These are phyloP conservation scores for Acanthiza pusilla DNA, from an alignment of 2,797 vertebrate genomes.

Conservation along the genomic window DNA sequence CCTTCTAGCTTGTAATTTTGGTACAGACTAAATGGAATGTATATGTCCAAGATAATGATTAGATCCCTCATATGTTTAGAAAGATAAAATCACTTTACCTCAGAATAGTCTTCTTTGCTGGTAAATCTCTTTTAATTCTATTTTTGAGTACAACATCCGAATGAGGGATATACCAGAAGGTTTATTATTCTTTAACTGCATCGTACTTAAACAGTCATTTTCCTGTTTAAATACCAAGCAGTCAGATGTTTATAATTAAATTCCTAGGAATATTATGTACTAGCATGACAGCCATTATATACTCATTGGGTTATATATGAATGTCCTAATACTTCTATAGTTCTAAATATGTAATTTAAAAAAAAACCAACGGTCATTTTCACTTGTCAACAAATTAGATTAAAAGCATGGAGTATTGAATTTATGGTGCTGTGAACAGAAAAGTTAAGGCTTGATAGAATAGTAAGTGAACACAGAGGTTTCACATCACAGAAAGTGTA, in stretches of 20 bases:
- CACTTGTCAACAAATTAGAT: constrained; percentile 17
- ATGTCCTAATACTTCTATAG: not conserved
- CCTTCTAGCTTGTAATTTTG: not conserved
- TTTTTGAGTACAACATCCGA: not conserved
- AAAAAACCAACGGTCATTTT: not conserved
- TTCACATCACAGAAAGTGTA: not conserved
- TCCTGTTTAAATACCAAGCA: constrained; percentile 25
- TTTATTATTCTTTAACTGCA: constrained; percentile 31
- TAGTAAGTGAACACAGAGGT: not conserved
- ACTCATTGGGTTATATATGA: not conserved
- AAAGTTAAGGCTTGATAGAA: constrained; percentile 12
- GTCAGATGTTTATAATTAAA: constrained; percentile 46
- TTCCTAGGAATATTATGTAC: not conserved
- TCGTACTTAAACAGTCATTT: constrained; percentile 1
- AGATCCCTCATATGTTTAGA: not conserved
- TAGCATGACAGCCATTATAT: not conserved
- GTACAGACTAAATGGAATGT: not conserved
- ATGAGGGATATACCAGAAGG: not conserved
- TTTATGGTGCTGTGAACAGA: constrained; percentile 21
- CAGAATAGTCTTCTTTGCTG: not conserved
- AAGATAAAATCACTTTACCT: not conserved
- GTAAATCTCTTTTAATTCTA: not conserved
- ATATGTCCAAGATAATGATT: accelerated
- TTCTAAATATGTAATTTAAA: constrained; percentile 11
- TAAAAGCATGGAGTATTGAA: constrained; percentile 15